phyloP scores from a whole-genome alignment of 1,140 invertebrate species.

The Kradibia gibbosae region DNA sequence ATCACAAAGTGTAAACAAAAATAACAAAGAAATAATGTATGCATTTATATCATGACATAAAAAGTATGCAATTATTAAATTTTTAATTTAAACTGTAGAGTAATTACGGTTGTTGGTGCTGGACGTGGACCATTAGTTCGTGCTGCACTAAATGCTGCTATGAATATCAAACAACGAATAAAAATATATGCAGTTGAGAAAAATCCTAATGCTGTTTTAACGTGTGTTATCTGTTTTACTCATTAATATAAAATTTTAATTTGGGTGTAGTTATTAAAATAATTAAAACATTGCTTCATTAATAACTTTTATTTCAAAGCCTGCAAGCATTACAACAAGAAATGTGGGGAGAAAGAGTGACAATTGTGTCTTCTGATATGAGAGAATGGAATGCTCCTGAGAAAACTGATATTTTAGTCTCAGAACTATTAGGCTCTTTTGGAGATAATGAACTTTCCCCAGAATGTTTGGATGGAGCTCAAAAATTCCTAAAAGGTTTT shows the following conservation, averaged over 20 bases:
- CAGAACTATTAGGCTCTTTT: slow-evolving; percentile 97
- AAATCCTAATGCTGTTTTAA: slow-evolving; percentile 96
- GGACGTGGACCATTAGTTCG: slow-evolving; percentile 95
- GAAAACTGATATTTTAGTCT: slow-evolving; percentile 95
- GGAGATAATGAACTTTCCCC: slow-evolving; percentile 99
- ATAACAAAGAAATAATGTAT: slow-evolving; percentile 51
- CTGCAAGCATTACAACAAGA: slow-evolving; percentile 85
- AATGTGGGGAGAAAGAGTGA: slow-evolving; percentile 85
- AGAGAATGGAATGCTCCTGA: slow-evolving; percentile 85
- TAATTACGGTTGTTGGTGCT: slow-evolving; percentile 95
- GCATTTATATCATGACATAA: slow-evolving; percentile 26
- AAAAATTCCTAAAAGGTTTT: slow-evolving; percentile 88
- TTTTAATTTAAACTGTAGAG: slow-evolving; percentile 63
- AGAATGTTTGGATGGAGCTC: slow-evolving; percentile 97
- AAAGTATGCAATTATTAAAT: neutral
- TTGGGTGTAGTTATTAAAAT: neutral
- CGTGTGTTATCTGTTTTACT: slow-evolving; percentile 71
- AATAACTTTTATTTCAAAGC: slow-evolving; percentile 59
- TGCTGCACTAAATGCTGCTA: slow-evolving; percentile 86
- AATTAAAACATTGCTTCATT: neutral
- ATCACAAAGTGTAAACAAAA: slow-evolving; percentile 23
- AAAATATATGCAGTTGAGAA: slow-evolving; percentile 97
- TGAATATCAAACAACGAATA: slow-evolving; percentile 76
- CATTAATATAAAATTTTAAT: neutral
- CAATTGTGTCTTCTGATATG: slow-evolving; percentile 93